Evolutionary conservation across 2,888 invertebrate genomes (phyloP).

Genomic region (Rhorus exstirpatorius): DNA sequence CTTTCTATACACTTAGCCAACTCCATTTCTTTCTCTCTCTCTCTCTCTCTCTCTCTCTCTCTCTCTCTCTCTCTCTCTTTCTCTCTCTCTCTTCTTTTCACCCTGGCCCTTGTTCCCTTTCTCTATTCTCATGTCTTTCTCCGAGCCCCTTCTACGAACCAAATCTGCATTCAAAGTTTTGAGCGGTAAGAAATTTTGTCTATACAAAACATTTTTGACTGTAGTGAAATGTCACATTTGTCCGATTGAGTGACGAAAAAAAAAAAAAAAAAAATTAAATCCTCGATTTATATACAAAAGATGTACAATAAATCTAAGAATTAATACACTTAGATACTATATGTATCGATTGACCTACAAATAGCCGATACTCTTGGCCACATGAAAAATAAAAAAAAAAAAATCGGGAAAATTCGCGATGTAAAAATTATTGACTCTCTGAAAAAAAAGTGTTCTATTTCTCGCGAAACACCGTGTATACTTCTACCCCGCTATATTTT

Average conservation of each 20-base stretch:
- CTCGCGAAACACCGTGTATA: background rate
- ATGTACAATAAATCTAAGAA: no score
- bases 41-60: slow-evolving; percentile 51
- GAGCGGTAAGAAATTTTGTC: no score
- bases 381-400: background rate
- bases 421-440: background rate
- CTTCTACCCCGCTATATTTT: slow-evolving; percentile 5
- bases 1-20: slow-evolving; percentile 8
- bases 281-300: no score
- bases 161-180: no score
- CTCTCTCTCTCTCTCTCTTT: slow-evolving; percentile 62
- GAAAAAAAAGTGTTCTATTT: background rate
- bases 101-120: slow-evolving; percentile 58
- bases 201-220: no score
- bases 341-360: no score
- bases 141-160: slow-evolving; percentile 71
- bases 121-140: slow-evolving; percentile 67
- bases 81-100: slow-evolving; percentile 53
- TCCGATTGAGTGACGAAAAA: no score
- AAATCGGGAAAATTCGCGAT: background rate
- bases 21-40: slow-evolving; percentile 33
- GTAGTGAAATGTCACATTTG: no score
- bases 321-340: no score
- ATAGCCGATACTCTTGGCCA: background rate
- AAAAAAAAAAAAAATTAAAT: no score